Evolutionary conservation across 2,888 invertebrate species (phyloP), one percentile per base, ranked within the genome.

Genomic region (Drosophila picticornis): DNA sequence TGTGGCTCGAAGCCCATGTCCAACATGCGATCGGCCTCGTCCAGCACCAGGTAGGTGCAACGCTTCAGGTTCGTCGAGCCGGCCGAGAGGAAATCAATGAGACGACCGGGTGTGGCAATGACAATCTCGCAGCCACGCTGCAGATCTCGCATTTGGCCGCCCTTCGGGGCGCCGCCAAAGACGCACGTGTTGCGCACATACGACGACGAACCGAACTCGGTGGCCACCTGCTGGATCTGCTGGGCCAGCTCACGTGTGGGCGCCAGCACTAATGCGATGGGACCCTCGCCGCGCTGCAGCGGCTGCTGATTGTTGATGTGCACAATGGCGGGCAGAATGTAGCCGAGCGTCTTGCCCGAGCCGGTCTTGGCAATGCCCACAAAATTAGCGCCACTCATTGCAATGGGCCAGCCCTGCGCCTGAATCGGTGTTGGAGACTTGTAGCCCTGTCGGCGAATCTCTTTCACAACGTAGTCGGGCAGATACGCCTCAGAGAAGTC

Each of bases 1-100:
- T 99, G 98, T 11, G 99, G 99, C 93, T 99, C 99, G 93, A 99
- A 99, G 80, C 99, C 99, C 99, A 99, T 99, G 94, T 99, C 99
- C 90, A 99, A 95, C 99, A 99, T 99, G 62, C 99, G 95, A 93
- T 99, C 98, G 75, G 98, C 98, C 93, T 98, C 98, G 94, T 98
- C 98, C 60, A 98, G 93, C 1, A 98, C 97, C 76, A 98, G 94
- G 91, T 98, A 98, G n/a, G 98, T 98, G 92, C 96, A 96, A 58
- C 97, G 94, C 55, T 95, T 95, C 40, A 97, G 93, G 91, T 96
- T 96, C 4, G 96, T 96, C 5, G 96, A 96, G 16, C 96, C 96
- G 71, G 95, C 95, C 88, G 98, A 97, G 27, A 98, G 94, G 92
- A 98, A 97, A 94, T 98, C 98, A 89, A 98, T 97, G 36, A 98